Base-by-base conservation (phyloP, 1,140 invertebrate species). In the Lasioglossum baleicum region DNA sequence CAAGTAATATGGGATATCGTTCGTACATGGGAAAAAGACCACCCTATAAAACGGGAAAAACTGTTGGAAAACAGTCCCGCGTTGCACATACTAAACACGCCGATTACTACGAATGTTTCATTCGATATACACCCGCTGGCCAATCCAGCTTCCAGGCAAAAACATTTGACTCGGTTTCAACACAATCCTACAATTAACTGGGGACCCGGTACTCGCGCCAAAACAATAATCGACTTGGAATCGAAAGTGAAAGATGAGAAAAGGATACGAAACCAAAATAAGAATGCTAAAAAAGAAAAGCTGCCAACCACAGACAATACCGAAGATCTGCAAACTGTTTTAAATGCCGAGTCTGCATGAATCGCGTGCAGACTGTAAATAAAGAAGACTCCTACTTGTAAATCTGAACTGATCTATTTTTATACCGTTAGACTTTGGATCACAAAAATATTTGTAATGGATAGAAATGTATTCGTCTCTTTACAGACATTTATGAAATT, bases 1-100 rank as follows among this genome's bases (percentile, higher is more conserved):
- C 90, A 94, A 7, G 94, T 99, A 22, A 91, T 99, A 20, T 99
- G 99, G 99, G 98, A 99, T 92, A 96, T 99, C n/a, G 94, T 99
- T 72, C 94, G 97, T 83, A 94, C 94, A 42, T 99, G 98, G 97
- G 95, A 84, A 95, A 96, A 92, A 80, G 68, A 88, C 10, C 82
- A 92, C 87, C 90, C 90, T 20, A 86, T 89, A 0, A 91, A 90
- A 80, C 72, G 89, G 31, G 89, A 92, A 40, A 94, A 95, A 79
- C 89, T 95, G 72, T 26, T 60, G 69, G 90, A 93, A 4, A 94
- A 95, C 65, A 94, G 93, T 40, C 91, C 94, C 2, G 92, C 95
- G 0, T 90, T 92, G 17, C 91, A 91, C n/a, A 95, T 97, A 82
- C 92, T 97, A 51, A 89, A 90, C 0, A 88, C 94, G 75, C 87